Conservation (phyloP, 2,113 vertebrate genomes). For the Cheirogaleus medius region DNA sequence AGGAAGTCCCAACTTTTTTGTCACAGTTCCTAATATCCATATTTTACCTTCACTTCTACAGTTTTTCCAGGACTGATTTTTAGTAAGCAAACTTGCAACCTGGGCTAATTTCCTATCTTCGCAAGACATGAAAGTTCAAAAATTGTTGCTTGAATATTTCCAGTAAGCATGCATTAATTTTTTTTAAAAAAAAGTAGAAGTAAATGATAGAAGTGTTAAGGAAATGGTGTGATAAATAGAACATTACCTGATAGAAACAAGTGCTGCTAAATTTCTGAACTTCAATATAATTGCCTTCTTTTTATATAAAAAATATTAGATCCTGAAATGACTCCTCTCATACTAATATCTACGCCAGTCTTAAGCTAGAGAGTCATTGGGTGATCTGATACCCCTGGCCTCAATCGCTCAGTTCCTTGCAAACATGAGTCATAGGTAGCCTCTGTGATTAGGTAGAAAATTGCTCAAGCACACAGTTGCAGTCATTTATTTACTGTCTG, state of each 20-base stretch:
- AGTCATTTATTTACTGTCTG: not conserved
- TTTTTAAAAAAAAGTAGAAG: not conserved
- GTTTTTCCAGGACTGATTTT: not conserved
- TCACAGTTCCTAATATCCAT: not conserved
- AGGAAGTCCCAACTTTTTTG: not conserved
- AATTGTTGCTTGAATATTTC: not conserved
- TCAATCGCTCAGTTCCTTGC: not conserved
- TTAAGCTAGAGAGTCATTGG: not conserved
- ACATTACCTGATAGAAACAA: not conserved
- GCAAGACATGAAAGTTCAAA: not conserved
- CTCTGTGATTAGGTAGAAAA: not conserved
- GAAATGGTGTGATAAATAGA: not conserved
- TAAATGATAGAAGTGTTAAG: not conserved
- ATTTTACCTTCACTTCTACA: not conserved
- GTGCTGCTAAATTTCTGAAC: not conserved
- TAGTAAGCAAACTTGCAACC: not conserved
- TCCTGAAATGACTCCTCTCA: not conserved
- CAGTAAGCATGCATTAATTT: not conserved
- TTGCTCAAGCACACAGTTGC: not conserved
- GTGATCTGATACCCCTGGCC: not conserved
- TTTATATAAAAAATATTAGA: not conserved
- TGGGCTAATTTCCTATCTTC: not conserved
- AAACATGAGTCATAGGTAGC: not conserved
- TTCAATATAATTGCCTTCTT: not conserved
- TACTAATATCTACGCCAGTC: not conserved